Conservation (phyloP, 2,113 vertebrate species). For the Carassius auratus region DNA sequence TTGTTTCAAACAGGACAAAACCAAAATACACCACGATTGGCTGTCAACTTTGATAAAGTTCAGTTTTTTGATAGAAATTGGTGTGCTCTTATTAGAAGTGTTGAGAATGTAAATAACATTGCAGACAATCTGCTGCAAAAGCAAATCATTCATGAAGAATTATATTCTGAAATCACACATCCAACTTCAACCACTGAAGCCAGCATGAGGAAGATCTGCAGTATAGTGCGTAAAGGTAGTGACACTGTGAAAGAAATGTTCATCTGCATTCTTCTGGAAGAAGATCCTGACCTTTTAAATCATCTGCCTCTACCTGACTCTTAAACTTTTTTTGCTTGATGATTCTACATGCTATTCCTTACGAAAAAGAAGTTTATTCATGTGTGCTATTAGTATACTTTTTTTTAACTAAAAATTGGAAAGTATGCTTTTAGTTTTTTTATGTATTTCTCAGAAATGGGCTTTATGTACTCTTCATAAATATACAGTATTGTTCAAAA, state of each 20-base stretch:
- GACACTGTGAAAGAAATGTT: background rate
- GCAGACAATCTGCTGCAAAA: background rate
- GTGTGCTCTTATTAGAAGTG: background rate
- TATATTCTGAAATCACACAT: background rate
- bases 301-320: too few relatives aligned
- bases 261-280: background rate
- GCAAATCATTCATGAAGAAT: background rate
- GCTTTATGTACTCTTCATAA: too few relatives aligned
- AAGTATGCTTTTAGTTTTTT: too few relatives aligned
- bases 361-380: too few relatives aligned
- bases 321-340: too few relatives aligned
- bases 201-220: constrained; percentile 19
- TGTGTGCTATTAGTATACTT: too few relatives aligned
- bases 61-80: background rate
- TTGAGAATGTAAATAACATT: background rate
- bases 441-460: too few relatives aligned
- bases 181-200: background rate
- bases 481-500: too few relatives aligned
- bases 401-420: too few relatives aligned
- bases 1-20: background rate
- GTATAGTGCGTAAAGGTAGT: background rate
- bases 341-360: too few relatives aligned
- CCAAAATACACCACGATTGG: too few relatives aligned
- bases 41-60: background rate
- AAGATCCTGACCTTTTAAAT: constrained; percentile 2